Evolutionary conservation across 2,888 invertebrate species (phyloP).

Genomic region (Morpho achilles): DNA sequence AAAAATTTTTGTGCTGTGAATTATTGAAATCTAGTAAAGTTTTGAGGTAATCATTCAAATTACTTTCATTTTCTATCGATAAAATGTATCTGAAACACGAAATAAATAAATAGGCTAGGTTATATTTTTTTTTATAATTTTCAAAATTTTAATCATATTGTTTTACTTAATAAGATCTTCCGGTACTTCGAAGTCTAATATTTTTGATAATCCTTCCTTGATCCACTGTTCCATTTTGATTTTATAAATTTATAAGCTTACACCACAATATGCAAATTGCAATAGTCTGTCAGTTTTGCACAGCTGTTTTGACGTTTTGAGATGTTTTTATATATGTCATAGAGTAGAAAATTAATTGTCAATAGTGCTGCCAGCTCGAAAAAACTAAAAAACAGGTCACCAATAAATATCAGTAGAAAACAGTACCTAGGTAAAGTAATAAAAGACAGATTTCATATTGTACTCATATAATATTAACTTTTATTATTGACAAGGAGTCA

Average conservation of each 20-base stretch:
- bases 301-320: too few species aligned
- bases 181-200: constrained; percentile 84
- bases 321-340: too few species aligned
- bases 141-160: background rate
- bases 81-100: constrained; percentile 82
- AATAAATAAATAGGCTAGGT: background rate
- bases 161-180: constrained; percentile 84
- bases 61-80: constrained; percentile 83
- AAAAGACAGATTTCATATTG: too few species aligned
- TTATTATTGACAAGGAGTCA: too few species aligned
- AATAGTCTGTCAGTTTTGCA: too few species aligned
- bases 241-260: background rate
- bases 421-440: too few species aligned
- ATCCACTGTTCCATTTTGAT: constrained; percentile 82
- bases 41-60: constrained; percentile 88
- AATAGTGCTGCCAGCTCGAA: too few species aligned
- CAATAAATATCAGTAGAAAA: too few species aligned
- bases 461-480: too few species aligned
- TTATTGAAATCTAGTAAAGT: constrained; percentile 84
- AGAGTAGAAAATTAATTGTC: too few species aligned
- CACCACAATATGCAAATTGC: too few species aligned
- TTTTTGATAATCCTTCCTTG: constrained; percentile 80
- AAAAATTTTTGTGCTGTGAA: constrained; percentile 82
- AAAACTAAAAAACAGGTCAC: too few species aligned
- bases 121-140: background rate